Evolutionary conservation across 1,140 invertebrate genomes (phyloP), one percentile per base, ranked within the genome.

Genomic region (Scaptomyza graminum): DNA sequence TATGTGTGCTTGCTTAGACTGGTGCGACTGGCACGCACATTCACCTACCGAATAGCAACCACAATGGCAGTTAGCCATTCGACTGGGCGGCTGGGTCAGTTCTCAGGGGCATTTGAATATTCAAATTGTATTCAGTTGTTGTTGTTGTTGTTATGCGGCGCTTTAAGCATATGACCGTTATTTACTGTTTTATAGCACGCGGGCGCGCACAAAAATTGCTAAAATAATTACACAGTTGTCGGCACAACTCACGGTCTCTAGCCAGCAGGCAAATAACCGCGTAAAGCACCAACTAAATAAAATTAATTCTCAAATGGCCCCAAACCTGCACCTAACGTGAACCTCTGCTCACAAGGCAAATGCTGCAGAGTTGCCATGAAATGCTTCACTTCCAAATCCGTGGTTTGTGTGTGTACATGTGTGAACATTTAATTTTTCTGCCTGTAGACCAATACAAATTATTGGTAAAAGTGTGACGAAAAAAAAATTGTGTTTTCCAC

Each of bases 171-270:
- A 82, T 68, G 57, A 63, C 69, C 61, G 72, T 88, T 88, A 88
- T 88, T 88, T 88, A 88, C 79, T 76, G 83, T 88, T 88, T 79
- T 88, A 79, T 77, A 74, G 83, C 83, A 88, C 83, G 83, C 83
- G 69, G 67, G 55, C 73, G 74, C 74, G 66, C 71, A 79, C 72
- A 88, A 79, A 83, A 88, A 76, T 76, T 64, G 76, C 61, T 83
- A 76, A 83, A 88, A 88, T 88, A 88, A 88, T 88, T 88, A 88
- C 69, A 88, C 76, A 82, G 83, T 88, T 79, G 74, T 66, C 70
- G 74, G 67, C 70, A 54, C 65, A 56, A 62, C 25, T 43, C 52
- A 56, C 47, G 54, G n/a, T 39, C 43, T 34, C 28, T 15, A 28
- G 16, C 37, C 31, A 52, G 31, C 16, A 25, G 15, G 50, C 34